phyloP scores from a whole-genome alignment of 2,113 vertebrate genomes.

The Oryzias javanicus region DNA sequence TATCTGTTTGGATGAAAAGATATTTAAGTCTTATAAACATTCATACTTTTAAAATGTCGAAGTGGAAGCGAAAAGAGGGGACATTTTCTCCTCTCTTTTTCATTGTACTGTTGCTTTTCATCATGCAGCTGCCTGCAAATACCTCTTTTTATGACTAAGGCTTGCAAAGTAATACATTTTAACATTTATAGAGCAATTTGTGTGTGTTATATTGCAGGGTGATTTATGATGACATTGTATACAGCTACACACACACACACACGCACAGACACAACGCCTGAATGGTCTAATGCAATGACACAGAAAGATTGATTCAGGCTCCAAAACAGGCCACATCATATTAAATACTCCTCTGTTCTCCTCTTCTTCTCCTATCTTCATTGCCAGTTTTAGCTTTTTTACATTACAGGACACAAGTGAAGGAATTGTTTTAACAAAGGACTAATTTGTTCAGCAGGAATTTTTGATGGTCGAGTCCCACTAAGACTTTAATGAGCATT shows the following conservation, averaged over 20 bases:
- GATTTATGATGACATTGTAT: constrained; percentile 54
- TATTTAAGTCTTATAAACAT: no score
- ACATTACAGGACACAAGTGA: not conserved
- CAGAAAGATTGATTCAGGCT: constrained; percentile 73
- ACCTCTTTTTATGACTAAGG: constrained; percentile 12
- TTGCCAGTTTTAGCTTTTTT: not conserved
- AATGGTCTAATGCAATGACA: constrained; percentile 72
- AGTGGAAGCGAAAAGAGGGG: no score
- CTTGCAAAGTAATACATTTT: constrained; percentile 44
- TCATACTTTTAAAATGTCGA: no score
- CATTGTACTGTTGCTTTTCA: not conserved
- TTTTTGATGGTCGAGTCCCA: constrained; percentile 2
- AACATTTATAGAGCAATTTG: constrained; percentile 58
- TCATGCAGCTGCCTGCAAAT: constrained; percentile 1
- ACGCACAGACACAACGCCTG: constrained; percentile 52
- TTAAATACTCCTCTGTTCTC: constrained; percentile 51
- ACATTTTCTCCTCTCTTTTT: not conserved
- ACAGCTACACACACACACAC: constrained; percentile 36
- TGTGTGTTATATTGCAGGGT: constrained; percentile 36
- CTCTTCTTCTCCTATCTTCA: constrained; percentile 10
- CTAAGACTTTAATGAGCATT: constrained; percentile 20
- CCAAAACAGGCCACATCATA: constrained; percentile 67
- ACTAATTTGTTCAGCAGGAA: constrained; percentile 4
- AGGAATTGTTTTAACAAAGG: constrained; percentile 4
- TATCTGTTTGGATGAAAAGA: no score